phyloP scores from a whole-genome alignment of 2,113 vertebrate species.

The Stercorarius parasiticus region DNA sequence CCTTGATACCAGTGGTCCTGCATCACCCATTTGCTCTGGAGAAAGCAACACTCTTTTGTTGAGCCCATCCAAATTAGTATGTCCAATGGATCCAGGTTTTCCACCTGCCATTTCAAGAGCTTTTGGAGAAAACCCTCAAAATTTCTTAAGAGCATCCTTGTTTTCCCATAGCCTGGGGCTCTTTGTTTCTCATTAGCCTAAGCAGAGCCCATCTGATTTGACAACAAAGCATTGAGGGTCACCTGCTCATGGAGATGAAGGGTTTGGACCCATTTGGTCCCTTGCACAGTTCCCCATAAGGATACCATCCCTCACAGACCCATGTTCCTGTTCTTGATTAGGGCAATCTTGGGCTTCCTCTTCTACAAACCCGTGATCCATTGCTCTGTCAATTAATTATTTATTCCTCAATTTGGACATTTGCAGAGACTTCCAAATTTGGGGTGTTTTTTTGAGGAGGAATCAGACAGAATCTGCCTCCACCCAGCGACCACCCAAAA shows the following conservation, averaged over 20 bases:
- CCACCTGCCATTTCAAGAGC: not conserved
- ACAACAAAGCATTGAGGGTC: not conserved
- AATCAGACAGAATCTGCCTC: not conserved
- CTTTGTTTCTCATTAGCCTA: not conserved
- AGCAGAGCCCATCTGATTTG: not conserved
- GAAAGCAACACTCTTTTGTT: not conserved
- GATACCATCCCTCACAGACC: not conserved
- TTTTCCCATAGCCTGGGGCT: not conserved
- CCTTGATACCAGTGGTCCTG: not conserved
- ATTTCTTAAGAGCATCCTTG: not conserved
- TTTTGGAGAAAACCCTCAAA: not conserved
- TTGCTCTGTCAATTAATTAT: not conserved
- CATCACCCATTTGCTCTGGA: not conserved
- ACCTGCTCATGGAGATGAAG: not conserved
- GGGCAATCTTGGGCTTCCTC: not conserved
- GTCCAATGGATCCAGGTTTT: not conserved
- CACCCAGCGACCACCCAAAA: not conserved
- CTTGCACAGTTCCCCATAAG: fast-evolving
- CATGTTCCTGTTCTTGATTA: not conserved
- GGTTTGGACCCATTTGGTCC: not conserved
- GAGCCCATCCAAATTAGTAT: not conserved
- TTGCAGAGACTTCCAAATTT: not conserved
- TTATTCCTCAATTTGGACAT: not conserved
- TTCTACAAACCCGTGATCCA: not conserved
- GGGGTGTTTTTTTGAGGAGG: not conserved